Base-by-base conservation (phyloP, 2,888 invertebrate species). In the Anoplius nigerrimus region DNA sequence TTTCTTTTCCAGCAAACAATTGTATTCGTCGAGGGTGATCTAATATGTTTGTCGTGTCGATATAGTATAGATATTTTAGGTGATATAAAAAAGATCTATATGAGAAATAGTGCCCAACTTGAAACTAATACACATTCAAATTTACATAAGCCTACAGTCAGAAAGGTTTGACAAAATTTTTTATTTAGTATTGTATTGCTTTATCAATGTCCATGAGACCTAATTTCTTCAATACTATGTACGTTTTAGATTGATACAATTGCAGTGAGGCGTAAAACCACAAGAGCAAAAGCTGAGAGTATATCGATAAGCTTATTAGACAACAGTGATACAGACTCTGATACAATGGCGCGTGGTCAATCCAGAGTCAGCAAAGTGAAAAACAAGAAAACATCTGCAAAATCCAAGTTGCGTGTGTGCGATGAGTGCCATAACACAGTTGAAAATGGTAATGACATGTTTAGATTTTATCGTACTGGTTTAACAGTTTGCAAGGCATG, bases 51-150 rank as follows among this genome's bases (percentile, higher is more conserved):
- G 18, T 58, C 72, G 5, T 88, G 88, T 63, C 84, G 87, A 27
- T 88, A 88, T 62, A 82, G 78, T 43, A 71, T 88, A 48, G 88
- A 88, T 61, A 74, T 88, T 20, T 75, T 88, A 24, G 74, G 69
- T 11, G 88, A 88, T 69, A 72, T 88, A 56, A 85, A 78, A 55
- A 71, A 57, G 27, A 45, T 88, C 27, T 83, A 77, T 43, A 57
- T 78, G 45, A 66, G 81, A 62, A 74, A 74, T 42, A 42, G 67
- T 3, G 48, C 16, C 1, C 83, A 82, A 70, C 58, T 82, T 16
- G 72, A 75, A 15, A 65, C 68, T 11, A 56, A 76, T 0, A 64
- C 73, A 8, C 53, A 80, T 43, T 66, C 81, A 54, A 78, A 76
- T 11, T 68, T 76, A 13, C 60, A 71, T 55, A 65, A 79, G 46